Conservation (phyloP, 2,797 vertebrate species). For the Tenualosa thibaudeaui region DNA sequence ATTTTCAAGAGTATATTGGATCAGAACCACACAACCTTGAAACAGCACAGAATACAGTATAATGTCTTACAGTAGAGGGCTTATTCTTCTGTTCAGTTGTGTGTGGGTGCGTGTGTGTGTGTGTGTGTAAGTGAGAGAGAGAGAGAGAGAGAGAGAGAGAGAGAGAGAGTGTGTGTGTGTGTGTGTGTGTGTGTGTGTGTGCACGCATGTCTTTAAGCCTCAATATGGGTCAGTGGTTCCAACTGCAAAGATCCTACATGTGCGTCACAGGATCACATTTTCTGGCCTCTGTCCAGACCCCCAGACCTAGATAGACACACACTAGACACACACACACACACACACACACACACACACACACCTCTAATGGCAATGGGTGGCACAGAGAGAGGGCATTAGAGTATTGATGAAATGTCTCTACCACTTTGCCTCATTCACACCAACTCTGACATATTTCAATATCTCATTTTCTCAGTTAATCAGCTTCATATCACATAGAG, state of each 20-base stretch:
- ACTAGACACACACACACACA: neutral
- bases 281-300: conserved; percentile 26
- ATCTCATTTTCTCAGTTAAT: conserved; percentile 59
- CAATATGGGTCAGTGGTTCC: conserved; percentile 18
- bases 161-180: neutral
- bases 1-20: neutral
- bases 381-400: conserved; percentile 27
- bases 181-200: conserved; percentile 12
- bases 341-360: conserved; percentile 19
- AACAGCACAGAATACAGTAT: neutral
- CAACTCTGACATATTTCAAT: conserved; percentile 60
- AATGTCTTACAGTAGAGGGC: too few relatives aligned
- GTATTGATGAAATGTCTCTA: conserved; percentile 65
- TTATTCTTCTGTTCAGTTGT: neutral
- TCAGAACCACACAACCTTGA: neutral
- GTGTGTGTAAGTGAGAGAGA: neutral
- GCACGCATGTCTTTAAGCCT: neutral
- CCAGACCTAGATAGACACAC: conserved; percentile 3
- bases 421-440: conserved; percentile 46
- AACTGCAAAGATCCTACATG: neutral
- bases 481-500: conserved; percentile 40
- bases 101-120: neutral
- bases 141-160: neutral
- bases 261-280: conserved; percentile 29
- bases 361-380: neutral